Evolutionary conservation across 2,888 invertebrate species (phyloP).

Genomic region (Hofmannophila pseudospretella): DNA sequence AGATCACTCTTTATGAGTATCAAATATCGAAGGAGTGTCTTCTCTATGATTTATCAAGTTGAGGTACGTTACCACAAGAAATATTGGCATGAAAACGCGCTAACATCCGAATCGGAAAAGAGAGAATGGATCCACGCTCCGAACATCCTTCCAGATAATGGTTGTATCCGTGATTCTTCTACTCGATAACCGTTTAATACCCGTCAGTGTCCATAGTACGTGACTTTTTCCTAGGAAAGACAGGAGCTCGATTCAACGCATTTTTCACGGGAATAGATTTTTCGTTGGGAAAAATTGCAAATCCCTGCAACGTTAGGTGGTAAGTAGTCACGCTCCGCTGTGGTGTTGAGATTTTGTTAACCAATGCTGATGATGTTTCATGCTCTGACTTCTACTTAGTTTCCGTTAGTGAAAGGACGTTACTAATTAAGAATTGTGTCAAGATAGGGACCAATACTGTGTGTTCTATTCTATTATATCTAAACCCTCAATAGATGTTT

Average conservation of each 20-base stretch:
- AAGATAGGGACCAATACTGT: no score
- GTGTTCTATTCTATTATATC: no score
- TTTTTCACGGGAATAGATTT: conserved; percentile 57
- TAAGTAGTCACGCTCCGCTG: conserved; percentile 33
- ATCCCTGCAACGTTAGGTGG: conserved; percentile 41
- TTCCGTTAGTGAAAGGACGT: no score
- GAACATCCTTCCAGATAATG: conserved; percentile 9
- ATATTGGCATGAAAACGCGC: no score
- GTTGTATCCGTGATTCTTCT: conserved; percentile 19
- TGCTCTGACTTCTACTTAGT: no score
- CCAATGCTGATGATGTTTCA: conserved; percentile 19
- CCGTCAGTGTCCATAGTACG: conserved; percentile 52
- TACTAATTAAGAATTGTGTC: no score
- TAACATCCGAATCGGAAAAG: background rate
- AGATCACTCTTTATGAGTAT: no score
- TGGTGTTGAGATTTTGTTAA: conserved; percentile 38
- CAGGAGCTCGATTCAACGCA: conserved; percentile 36
- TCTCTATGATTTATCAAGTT: no score
- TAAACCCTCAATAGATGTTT: no score
- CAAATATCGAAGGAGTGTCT: no score
- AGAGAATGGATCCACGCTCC: background rate
- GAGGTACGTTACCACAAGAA: no score
- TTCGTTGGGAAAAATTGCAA: conserved; percentile 52
- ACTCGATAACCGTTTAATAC: conserved; percentile 44
- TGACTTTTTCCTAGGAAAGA: conserved; percentile 50